A percentile compares a stretch with the other conserved stretches of the same genome.
Conservation (phyloP, 2,888 invertebrate species). For the Amitus sp. region DNA sequence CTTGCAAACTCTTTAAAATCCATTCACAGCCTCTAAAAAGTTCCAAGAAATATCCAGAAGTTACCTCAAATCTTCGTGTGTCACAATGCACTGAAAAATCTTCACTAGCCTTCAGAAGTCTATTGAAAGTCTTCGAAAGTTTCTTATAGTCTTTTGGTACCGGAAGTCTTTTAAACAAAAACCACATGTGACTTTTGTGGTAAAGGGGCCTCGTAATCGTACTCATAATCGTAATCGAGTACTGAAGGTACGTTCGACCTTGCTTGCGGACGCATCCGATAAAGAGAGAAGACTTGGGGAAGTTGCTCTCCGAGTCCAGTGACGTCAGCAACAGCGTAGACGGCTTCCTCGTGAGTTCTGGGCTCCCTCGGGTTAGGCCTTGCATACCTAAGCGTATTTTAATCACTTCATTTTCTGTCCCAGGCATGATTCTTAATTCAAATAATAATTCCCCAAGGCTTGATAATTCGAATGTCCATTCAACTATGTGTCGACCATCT, state of each 20-base stretch:
- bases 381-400: constrained; percentile 57
- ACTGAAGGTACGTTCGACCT: constrained; percentile 43
- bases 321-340: constrained; percentile 62
- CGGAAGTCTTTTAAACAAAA: constrained; percentile 58
- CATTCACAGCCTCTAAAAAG: too few species aligned
- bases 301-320: constrained; percentile 56
- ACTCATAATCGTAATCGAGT: constrained; percentile 55
- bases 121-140: too few species aligned
- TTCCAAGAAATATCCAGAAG: neutral
- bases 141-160: too few species aligned
- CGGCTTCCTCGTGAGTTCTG: constrained; percentile 51
- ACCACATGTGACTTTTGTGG: constrained; percentile 62
- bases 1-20: too few species aligned
- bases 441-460: too few species aligned
- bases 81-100: too few species aligned
- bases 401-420: constrained; percentile 56
- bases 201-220: constrained; percentile 55
- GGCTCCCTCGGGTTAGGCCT: constrained; percentile 39
- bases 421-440: too few species aligned
- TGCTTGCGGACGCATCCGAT: constrained; percentile 50
- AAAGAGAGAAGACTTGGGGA: constrained; percentile 56
- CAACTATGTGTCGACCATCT: too few species aligned
- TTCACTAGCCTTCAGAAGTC: too few species aligned
- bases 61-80: too few species aligned
- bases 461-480: too few species aligned